Base-by-base conservation (phyloP, 2,113 vertebrate genomes). In the Sakesphorus luctuosus region DNA sequence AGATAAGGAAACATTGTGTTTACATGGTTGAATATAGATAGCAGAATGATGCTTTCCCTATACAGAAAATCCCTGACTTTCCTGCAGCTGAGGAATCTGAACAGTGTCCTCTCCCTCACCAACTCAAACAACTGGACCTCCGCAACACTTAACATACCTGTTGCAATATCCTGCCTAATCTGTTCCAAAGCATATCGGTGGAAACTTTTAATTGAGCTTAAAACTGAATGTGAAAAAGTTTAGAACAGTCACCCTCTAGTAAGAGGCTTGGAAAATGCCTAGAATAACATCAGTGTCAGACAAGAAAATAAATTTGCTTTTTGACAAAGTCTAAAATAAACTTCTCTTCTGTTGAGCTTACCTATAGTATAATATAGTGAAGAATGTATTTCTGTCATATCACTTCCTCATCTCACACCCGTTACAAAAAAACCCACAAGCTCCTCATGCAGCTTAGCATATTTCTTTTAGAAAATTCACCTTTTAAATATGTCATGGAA, bases 401-500 rank as follows among this genome's bases (percentile, higher is more conserved):
- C 33, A 44, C 43, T 73, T 78, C 55, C 52, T 29, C n/a, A 46
- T 81, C 10, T 18, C 28, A 40, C 4, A 56, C 26, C 7, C 44
- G 15, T 47, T 87, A 59, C 12, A 72, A 55, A 72, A 79, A 75
- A 15, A 38, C 38, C 29, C 26, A 61, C 9, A 31, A 85, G 31
- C 7, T 63, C 35, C 10, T 89, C n/a, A 47, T 56, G 43, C 63
- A 92, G 67, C 53, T 83, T 87, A 53, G 46, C 15, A 66, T 46
- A 47, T 62, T 40, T 78, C 19, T 89, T 94, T 86, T 78, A 84
- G 58, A 84, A 86, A n/a, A 69, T 65, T 76, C 46, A 76, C 13
- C 65, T 96, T 95, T 93, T 85, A 95, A 81, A 88, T 63, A 71
- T 50, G 28, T 73, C 15, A 92, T 33, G 14, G 56, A 92, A 90